These are phyloP conservation scores for Camptogramma bilineatum DNA, from an alignment of 2,888 invertebrate species.

Conservation along the genomic window DNA sequence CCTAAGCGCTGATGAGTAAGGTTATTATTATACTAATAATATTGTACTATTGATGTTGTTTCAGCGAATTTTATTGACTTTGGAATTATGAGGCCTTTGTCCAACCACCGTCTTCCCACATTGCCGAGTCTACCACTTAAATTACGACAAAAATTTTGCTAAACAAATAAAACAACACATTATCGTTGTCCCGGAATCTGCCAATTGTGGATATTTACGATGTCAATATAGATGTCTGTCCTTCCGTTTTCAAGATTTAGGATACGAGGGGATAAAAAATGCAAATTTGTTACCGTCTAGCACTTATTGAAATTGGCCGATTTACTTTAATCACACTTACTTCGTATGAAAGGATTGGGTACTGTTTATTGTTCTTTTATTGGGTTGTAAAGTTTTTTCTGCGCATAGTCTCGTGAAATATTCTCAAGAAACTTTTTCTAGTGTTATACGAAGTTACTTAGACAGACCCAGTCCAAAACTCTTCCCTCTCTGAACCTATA, in stretches of 20 bases:
- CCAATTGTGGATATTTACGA: slow-evolving; percentile 71
- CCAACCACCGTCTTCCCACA: too few species aligned
- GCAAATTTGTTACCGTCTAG: slow-evolving; percentile 71
- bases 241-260: slow-evolving; percentile 61
- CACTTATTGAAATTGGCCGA: slow-evolving; percentile 84
- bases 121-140: background rate
- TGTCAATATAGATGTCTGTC: slow-evolving; percentile 69
- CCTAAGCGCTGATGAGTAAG: too few species aligned
- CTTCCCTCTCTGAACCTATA: too few species aligned
- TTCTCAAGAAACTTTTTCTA: slow-evolving; percentile 9
- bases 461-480: too few species aligned
- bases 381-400: slow-evolving; percentile 44
- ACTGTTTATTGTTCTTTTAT: slow-evolving; percentile 53
- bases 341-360: slow-evolving; percentile 70
- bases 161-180: slow-evolving; percentile 33
- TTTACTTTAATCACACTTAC: slow-evolving; percentile 79
- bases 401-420: slow-evolving; percentile 36
- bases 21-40: too few species aligned
- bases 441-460: too few species aligned
- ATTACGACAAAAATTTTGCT: background rate
- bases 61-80: too few species aligned
- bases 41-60: too few species aligned
- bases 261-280: slow-evolving; percentile 72
- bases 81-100: too few species aligned
- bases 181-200: slow-evolving; percentile 51